Conservation (phyloP, 2,888 invertebrate genomes). For the Deilephila elpenor region DNA sequence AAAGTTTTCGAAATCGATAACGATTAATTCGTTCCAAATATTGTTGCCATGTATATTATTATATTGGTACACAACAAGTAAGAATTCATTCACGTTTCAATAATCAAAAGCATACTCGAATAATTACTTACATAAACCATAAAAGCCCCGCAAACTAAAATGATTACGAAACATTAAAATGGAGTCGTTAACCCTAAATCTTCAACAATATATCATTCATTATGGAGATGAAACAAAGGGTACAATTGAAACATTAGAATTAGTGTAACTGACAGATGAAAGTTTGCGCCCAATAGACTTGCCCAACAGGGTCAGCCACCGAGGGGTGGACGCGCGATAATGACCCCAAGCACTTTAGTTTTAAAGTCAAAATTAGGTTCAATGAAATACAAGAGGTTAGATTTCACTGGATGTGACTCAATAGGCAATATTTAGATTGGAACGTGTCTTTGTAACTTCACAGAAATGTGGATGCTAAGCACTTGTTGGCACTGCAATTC, state of each 20-base stretch:
- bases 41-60: background rate
- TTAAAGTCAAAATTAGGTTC: constrained; percentile 19
- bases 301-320: constrained; percentile 5
- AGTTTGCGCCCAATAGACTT: constrained; percentile 14
- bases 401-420: background rate
- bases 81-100: background rate
- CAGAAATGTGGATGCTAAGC: too few species aligned
- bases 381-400: background rate
- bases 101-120: background rate
- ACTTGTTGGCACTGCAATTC: too few species aligned
- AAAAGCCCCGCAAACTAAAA: background rate
- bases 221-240: constrained; percentile 13
- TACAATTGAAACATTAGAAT: background rate
- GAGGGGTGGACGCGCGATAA: background rate
- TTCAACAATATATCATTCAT: background rate
- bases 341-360: background rate
- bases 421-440: background rate
- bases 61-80: background rate
- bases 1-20: too few species aligned
- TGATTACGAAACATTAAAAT: constrained; percentile 1
- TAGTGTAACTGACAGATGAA: constrained; percentile 20
- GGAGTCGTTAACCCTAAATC: background rate
- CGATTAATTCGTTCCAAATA: background rate
- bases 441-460: background rate
- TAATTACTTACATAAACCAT: constrained; percentile 3